Conservation (phyloP, 2,888 invertebrate genomes). For the Polydrusus pterygomalis region DNA sequence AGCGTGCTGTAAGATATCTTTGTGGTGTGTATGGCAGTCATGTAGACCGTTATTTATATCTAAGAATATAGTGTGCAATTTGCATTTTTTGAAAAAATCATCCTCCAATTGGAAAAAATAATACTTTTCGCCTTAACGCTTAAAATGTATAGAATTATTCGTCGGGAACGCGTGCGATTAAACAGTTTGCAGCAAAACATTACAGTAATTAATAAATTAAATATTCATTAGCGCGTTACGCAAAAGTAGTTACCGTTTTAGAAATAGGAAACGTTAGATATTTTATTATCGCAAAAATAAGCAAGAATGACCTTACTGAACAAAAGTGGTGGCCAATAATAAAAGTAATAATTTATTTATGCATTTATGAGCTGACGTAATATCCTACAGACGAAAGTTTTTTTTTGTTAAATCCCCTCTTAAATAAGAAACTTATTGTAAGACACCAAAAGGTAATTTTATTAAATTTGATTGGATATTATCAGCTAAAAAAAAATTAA, state of each 20-base stretch:
- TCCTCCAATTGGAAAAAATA: no score
- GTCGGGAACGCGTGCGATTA: conserved; percentile 29
- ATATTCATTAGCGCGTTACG: conserved; percentile 39
- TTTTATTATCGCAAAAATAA: not conserved
- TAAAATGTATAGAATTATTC: not conserved
- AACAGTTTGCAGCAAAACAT: conserved; percentile 8
- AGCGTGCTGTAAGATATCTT: no score
- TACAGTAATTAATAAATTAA: conserved; percentile 41
- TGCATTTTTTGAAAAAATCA: no score
- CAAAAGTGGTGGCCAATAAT: not conserved
- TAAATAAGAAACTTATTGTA: no score
- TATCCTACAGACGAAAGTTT: no score
- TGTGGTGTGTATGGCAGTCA: no score
- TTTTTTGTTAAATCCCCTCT: no score
- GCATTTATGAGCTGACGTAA: no score
- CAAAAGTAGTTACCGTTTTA: conserved; percentile 30
- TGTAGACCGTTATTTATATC: no score
- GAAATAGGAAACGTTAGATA: conserved; percentile 33
- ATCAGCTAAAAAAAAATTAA: no score
- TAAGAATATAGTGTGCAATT: no score
- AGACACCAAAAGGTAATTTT: not conserved
- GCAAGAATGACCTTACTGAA: not conserved
- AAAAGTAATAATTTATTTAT: no score
- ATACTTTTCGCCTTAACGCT: not conserved
- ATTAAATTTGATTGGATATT: not conserved